Percentiles rank a stretch among this genome's conserved stretches.
Conservation (phyloP, 1,140 invertebrate genomes). For the Polypedilum pembai region DNA sequence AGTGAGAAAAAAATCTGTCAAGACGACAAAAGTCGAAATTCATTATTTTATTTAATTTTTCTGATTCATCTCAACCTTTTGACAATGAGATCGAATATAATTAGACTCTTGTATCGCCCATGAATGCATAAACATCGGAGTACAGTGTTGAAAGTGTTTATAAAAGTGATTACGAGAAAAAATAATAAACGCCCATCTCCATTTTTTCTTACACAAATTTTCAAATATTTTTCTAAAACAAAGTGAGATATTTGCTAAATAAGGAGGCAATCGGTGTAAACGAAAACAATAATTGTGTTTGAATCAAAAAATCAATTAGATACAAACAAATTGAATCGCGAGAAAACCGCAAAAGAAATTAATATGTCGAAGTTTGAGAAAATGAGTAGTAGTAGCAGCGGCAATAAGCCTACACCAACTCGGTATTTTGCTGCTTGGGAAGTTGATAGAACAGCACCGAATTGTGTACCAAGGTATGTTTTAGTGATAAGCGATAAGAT, state of each 20-base stretch:
- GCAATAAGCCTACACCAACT: constrained; percentile 82
- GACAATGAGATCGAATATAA: too few relatives aligned
- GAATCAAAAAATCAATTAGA: neutral
- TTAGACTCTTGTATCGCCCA: too few relatives aligned
- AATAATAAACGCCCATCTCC: neutral
- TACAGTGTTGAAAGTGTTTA: too few relatives aligned
- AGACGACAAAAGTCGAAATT: too few relatives aligned
- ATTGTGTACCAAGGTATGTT: constrained; percentile 89
- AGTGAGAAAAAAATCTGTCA: too few relatives aligned
- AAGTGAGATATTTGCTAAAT: neutral
- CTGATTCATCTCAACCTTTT: too few relatives aligned
- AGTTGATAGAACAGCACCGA: constrained; percentile 90
- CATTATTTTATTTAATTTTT: too few relatives aligned
- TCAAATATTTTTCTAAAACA: neutral
- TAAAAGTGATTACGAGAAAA: too few relatives aligned
- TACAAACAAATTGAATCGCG: neutral
- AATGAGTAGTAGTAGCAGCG: neutral
- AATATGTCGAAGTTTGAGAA: constrained; percentile 20
- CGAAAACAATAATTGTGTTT: too few relatives aligned
- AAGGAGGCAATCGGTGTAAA: neutral
- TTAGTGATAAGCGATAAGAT: constrained; percentile 16
- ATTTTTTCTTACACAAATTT: neutral
- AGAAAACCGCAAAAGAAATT: neutral
- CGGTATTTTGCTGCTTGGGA: constrained; percentile 97
- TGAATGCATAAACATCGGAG: too few relatives aligned